phyloP scores from a whole-genome alignment of 2,888 invertebrate species.

The Embidobia sp. region DNA sequence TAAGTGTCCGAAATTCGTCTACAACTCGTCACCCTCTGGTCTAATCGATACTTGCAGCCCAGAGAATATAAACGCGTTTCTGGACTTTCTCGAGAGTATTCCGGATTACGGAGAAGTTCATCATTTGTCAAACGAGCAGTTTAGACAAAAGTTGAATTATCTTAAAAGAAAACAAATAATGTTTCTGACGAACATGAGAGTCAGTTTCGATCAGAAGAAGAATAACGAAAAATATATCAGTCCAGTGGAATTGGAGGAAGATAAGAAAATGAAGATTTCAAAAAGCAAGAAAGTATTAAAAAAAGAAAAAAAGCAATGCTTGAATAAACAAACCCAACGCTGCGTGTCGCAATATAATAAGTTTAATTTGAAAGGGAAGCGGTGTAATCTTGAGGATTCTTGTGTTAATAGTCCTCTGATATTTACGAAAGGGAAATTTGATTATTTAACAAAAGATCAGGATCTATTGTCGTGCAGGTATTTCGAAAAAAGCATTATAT shows the following conservation, averaged over 20 bases:
- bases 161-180: constrained; percentile 85
- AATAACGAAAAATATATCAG: neutral
- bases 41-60: constrained; percentile 42
- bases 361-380: constrained; percentile 75
- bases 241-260: neutral
- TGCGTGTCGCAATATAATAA: constrained; percentile 66
- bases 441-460: constrained; percentile 76
- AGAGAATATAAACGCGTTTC: constrained; percentile 83
- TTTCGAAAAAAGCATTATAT: no score
- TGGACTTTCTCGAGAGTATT: constrained; percentile 89
- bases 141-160: constrained; percentile 87
- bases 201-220: constrained; percentile 78
- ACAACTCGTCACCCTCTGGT: constrained; percentile 64
- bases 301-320: constrained; percentile 33
- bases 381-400: constrained; percentile 76
- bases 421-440: constrained; percentile 72
- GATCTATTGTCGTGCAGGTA: constrained; percentile 76
- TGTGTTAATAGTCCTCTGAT: constrained; percentile 73
- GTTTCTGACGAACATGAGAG: constrained; percentile 75
- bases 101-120: constrained; percentile 90
- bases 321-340: constrained; percentile 56
- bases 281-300: constrained; percentile 15
- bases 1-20: constrained; percentile 32
- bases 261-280: neutral
- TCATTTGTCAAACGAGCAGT: constrained; percentile 89